These are phyloP conservation scores for Pristis pectinata DNA, from an alignment of 2,797 vertebrate species.

Conservation along the genomic window DNA sequence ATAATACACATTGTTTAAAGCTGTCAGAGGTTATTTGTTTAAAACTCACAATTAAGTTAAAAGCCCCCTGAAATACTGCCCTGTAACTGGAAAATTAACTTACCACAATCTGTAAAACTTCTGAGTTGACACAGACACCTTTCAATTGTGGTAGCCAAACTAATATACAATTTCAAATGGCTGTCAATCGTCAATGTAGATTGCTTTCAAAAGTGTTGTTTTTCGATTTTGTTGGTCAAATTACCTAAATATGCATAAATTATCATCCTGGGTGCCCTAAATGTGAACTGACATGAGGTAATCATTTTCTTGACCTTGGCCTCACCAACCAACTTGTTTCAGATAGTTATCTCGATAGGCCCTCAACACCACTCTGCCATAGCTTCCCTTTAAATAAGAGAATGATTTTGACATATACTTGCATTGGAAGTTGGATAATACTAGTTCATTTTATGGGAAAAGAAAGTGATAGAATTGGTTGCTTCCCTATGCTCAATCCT, in stretches of 20 bases:
- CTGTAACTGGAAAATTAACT: background rate
- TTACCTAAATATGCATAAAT: background rate
- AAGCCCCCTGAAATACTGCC: slow-evolving; percentile 24
- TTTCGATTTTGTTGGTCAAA: background rate
- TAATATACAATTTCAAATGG: background rate
- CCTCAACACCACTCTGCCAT: background rate
- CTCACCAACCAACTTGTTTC: background rate
- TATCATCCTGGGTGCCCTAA: no score
- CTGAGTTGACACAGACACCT: background rate
- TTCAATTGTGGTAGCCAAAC: background rate
- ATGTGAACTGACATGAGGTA: background rate
- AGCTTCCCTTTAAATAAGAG: background rate
- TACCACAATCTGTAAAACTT: background rate
- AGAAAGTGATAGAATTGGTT: background rate
- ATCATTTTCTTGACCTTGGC: background rate
- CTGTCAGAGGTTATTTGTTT: background rate
- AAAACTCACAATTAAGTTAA: slow-evolving; percentile 41
- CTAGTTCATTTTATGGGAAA: background rate
- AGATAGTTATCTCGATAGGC: background rate
- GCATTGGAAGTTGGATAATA: background rate
- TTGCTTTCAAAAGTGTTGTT: background rate
- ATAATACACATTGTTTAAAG: slow-evolving; percentile 44
- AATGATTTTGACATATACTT: background rate
- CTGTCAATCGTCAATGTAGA: background rate
- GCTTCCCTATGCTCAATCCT: background rate